These are phyloP conservation scores for Hoplostethus atlanticus DNA, from an alignment of 2,797 vertebrate species.

Conservation along the genomic window DNA sequence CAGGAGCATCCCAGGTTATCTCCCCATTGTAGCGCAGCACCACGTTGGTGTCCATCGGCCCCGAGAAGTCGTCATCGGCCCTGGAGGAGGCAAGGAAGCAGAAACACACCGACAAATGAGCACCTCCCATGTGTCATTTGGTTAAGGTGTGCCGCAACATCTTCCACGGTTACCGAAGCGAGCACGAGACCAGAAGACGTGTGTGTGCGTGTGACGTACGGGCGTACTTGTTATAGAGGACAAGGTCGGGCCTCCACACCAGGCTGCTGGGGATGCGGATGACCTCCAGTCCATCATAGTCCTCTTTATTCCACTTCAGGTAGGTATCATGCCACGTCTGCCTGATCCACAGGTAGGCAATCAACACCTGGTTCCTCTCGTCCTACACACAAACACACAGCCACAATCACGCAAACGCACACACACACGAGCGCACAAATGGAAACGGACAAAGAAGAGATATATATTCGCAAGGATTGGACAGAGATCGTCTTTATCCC, in stretches of 20 bases:
- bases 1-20: slow-evolving; percentile 96
- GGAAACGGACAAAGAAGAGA: slow-evolving; percentile 6
- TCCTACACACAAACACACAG: slow-evolving; percentile 77
- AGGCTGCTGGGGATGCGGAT: slow-evolving; percentile 96
- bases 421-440: neutral
- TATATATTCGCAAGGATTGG: slow-evolving; percentile 1
- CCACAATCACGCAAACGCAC: slow-evolving; percentile 12
- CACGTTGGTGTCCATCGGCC: slow-evolving; percentile 95
- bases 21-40: slow-evolving; percentile 93
- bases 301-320: slow-evolving; percentile 94
- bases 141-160: neutral
- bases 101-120: neutral
- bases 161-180: neutral
- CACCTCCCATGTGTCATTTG: neutral
- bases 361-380: slow-evolving; percentile 97
- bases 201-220: slow-evolving; percentile 60
- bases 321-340: slow-evolving; percentile 96
- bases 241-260: slow-evolving; percentile 97
- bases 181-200: neutral
- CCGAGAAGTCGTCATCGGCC: slow-evolving; percentile 95
- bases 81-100: slow-evolving; percentile 70
- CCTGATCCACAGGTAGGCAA: slow-evolving; percentile 96
- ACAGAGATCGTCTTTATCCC: neutral
- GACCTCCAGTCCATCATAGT: slow-evolving; percentile 95
- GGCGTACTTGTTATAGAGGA: slow-evolving; percentile 96